A percentile compares a stretch with the other conserved stretches of the same genome.
These are phyloP conservation scores for Machimus rusticus DNA, from an alignment of 2,888 invertebrate genomes.

Conservation along the genomic window DNA sequence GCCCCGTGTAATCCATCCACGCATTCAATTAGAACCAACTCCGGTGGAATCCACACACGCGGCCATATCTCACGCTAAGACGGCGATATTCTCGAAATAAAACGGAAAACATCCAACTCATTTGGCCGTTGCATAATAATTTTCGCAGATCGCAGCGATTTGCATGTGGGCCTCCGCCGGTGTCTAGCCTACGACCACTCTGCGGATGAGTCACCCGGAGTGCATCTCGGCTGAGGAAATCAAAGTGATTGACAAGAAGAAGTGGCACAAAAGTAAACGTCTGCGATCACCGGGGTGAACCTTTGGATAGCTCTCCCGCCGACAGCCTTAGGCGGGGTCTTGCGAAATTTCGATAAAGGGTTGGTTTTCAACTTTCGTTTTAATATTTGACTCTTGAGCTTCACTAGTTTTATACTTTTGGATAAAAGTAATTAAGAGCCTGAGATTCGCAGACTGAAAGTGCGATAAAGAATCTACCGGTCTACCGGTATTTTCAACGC, in stretches of 20 bases:
- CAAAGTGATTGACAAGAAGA: conserved; percentile 31
- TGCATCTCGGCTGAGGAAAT: conserved; percentile 18
- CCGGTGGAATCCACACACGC: background rate
- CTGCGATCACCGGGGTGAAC: background rate
- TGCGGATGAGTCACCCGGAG: conserved; percentile 18
- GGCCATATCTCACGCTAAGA: background rate
- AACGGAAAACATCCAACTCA: conserved; percentile 31
- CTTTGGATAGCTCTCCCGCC: background rate
- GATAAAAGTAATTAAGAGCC: too few species aligned
- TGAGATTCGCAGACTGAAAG: too few species aligned
- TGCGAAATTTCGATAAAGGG: background rate
- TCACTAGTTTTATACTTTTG: background rate
- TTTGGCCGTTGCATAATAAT: conserved; percentile 29
- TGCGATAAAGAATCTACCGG: too few species aligned
- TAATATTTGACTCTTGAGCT: background rate
- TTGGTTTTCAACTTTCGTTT: background rate
- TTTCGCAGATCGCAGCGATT: conserved; percentile 2
- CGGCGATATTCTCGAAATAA: conserved; percentile 22
- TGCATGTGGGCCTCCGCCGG: conserved; percentile 26
- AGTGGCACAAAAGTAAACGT: background rate
- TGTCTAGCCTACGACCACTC: conserved; percentile 21
- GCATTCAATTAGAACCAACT: conserved; percentile 17
- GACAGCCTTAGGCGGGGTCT: background rate
- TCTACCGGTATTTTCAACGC: too few species aligned
- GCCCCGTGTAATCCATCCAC: background rate